Evolutionary conservation across 2,888 invertebrate genomes (phyloP).

Genomic region (Aphodius granarius): DNA sequence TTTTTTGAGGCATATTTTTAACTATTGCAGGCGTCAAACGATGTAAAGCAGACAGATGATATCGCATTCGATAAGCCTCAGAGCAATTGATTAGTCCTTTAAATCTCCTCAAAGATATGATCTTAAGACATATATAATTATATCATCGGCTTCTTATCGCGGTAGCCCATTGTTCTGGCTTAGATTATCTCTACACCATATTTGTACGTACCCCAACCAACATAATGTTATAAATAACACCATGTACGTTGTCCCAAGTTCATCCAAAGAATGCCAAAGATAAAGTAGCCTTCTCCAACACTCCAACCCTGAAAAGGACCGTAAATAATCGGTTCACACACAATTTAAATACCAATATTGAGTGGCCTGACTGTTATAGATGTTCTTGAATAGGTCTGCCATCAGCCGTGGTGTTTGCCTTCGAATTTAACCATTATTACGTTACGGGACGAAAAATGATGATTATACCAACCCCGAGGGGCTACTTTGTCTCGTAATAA

Average conservation of each 20-base stretch:
- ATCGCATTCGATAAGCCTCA: background rate
- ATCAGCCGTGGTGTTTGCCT: background rate
- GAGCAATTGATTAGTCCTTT: background rate
- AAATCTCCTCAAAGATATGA: background rate
- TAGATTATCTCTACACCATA: background rate
- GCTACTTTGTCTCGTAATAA: background rate
- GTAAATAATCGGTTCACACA: constrained; percentile 8
- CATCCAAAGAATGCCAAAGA: background rate
- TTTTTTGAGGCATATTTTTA: background rate
- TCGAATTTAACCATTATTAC: background rate
- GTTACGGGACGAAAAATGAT: constrained; percentile 6
- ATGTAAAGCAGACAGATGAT: background rate
- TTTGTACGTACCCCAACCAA: background rate
- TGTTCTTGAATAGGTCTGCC: background rate
- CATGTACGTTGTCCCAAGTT: background rate
- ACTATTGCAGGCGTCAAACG: background rate
- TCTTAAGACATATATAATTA: background rate
- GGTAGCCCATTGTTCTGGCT: background rate
- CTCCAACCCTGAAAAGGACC: background rate
- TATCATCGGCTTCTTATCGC: background rate
- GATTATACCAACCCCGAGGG: constrained; percentile 1
- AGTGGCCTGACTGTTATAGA: background rate
- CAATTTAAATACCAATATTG: constrained; percentile 6
- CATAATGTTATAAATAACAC: background rate
- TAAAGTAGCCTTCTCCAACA: background rate